These are phyloP conservation scores for Tribolium freemani DNA, from an alignment of 2,888 invertebrate species.

Conservation along the genomic window DNA sequence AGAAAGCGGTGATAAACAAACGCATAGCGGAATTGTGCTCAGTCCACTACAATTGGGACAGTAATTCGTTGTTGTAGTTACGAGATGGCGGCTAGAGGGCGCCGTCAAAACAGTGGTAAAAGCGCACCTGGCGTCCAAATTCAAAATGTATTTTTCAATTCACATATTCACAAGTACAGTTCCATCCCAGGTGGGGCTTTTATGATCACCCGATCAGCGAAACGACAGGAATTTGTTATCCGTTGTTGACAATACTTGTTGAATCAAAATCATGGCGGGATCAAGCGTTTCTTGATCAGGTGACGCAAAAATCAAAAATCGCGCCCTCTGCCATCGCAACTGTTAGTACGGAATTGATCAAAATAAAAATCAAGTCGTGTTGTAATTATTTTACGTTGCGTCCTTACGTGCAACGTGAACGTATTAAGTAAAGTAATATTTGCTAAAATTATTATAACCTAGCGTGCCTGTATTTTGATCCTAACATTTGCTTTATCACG, in stretches of 20 bases:
- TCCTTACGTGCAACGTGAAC: conserved; percentile 54
- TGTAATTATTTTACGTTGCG: conserved; percentile 50
- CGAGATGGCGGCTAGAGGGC: conserved; percentile 8
- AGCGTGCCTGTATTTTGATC: conserved; percentile 58
- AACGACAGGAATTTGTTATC: too few relatives aligned
- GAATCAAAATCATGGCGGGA: neutral
- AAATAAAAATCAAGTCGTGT: conserved; percentile 14
- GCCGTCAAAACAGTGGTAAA: too few relatives aligned
- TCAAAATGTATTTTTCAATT: too few relatives aligned
- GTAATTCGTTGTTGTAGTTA: conserved; percentile 55
- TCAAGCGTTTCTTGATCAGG: neutral
- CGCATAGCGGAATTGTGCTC: conserved; percentile 74
- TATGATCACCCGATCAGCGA: too few relatives aligned
- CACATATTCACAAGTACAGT: too few relatives aligned
- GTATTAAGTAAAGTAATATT: conserved; percentile 59
- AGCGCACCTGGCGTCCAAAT: too few relatives aligned
- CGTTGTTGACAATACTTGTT: neutral
- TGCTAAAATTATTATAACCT: conserved; percentile 58
- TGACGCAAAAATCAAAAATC: neutral
- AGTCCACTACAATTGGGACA: conserved; percentile 75
- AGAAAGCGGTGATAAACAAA: conserved; percentile 56
- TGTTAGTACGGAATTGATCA: conserved; percentile 40
- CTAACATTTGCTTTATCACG: conserved; percentile 24
- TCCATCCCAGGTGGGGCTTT: too few relatives aligned
- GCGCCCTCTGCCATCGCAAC: conserved; percentile 9